A percentile compares a stretch with the other conserved stretches of the same genome.
These are phyloP conservation scores for Galleria mellonella DNA, from an alignment of 1,140 invertebrate species.

Conservation along the genomic window DNA sequence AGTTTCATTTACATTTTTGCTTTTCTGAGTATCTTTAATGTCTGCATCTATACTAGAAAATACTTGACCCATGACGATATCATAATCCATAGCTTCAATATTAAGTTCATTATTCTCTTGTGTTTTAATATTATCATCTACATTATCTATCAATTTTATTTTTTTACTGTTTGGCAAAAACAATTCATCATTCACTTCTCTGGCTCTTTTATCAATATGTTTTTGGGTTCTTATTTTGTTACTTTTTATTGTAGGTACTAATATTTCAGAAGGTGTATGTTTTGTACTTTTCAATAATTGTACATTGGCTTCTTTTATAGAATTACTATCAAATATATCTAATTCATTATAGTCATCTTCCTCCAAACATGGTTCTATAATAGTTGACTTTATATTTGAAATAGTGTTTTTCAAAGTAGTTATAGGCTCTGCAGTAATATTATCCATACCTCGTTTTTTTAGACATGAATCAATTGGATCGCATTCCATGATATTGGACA, in stretches of 20 bases:
- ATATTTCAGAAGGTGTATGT: constrained; percentile 41
- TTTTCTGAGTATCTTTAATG: constrained; percentile 27
- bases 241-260: constrained; percentile 28
- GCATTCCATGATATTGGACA: constrained; percentile 41
- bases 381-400: constrained; percentile 15
- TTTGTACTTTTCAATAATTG: constrained; percentile 27
- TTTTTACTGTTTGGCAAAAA: constrained; percentile 35
- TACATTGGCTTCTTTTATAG: constrained; percentile 36
- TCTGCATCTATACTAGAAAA: constrained; percentile 58
- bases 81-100: constrained; percentile 48
- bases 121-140: background rate
- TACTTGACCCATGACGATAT: constrained; percentile 47
- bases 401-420: no score
- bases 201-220: constrained; percentile 30
- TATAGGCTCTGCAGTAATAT: background rate
- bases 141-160: constrained; percentile 18
- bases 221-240: constrained; percentile 23
- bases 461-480: constrained; percentile 9
- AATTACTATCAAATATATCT: constrained; percentile 49
- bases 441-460: constrained; percentile 12
- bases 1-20: constrained; percentile 4
- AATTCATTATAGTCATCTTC: constrained; percentile 27
- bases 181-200: constrained; percentile 27
- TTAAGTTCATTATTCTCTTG: constrained; percentile 5
- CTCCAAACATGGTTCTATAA: no score